Percentiles rank a stretch among this genome's conserved stretches.
Evolutionary conservation across 2,888 invertebrate species (phyloP).

Genomic region (Drosophila monieri): DNA sequence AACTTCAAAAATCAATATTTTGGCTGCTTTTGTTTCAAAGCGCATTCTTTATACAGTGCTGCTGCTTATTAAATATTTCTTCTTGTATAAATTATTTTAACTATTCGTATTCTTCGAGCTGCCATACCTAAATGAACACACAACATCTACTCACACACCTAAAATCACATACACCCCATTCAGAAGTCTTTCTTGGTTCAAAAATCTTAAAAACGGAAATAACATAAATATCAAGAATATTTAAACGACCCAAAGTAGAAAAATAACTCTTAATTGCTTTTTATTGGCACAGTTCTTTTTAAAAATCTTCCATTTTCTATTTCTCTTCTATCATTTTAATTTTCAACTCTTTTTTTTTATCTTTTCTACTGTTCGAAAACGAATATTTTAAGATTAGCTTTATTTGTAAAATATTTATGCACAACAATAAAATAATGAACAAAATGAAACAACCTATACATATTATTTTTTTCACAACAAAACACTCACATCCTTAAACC

Average conservation of each 20-base stretch:
- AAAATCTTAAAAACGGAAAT: constrained; percentile 9
- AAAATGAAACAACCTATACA: constrained; percentile 57
- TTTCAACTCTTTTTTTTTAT: constrained; percentile 3
- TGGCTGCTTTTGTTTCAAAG: constrained; percentile 23
- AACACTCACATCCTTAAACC: constrained; percentile 14
- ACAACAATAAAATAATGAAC: constrained; percentile 70
- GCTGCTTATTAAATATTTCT: constrained; percentile 32
- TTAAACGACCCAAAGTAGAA: constrained; percentile 27
- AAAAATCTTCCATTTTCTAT: neutral
- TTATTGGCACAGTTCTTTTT: constrained; percentile 47
- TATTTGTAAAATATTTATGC: constrained; percentile 78
- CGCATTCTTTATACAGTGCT: constrained; percentile 30
- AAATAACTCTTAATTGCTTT: constrained; percentile 37
- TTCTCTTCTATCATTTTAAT: constrained; percentile 11
- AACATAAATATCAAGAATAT: neutral
- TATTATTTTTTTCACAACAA: constrained; percentile 38
- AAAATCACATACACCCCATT: constrained; percentile 20
- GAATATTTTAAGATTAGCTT: constrained; percentile 64
- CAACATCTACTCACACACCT: constrained; percentile 31
- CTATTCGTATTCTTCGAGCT: constrained; percentile 71
- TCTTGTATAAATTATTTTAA: constrained; percentile 44
- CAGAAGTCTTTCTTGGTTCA: constrained; percentile 64
- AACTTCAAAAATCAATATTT: constrained; percentile 18
- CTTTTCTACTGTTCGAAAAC: constrained; percentile 28
- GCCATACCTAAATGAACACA: constrained; percentile 61